Conservation (phyloP, 2,113 vertebrate species). For the Otocyon megalotis region DNA sequence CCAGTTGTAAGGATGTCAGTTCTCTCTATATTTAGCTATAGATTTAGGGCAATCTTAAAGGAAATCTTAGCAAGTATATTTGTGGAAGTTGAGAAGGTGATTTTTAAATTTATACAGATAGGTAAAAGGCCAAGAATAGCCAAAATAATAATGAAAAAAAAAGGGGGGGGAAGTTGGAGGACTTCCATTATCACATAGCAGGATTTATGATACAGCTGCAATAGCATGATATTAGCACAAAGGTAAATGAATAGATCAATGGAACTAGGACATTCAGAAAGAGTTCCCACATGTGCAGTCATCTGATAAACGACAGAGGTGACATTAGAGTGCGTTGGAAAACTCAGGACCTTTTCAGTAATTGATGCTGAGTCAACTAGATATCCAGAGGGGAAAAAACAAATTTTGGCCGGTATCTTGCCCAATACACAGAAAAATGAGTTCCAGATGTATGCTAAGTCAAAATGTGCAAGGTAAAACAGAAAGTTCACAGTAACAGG, state of each 20-base stretch:
- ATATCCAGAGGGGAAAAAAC: background rate
- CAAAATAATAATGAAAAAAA: background rate
- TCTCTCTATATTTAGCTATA: slow-evolving; percentile 44
- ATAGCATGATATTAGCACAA: background rate
- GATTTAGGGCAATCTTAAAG: slow-evolving; percentile 42
- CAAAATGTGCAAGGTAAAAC: background rate
- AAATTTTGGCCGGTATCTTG: background rate
- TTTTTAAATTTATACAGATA: slow-evolving; percentile 51
- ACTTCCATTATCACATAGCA: background rate
- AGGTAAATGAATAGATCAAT: background rate
- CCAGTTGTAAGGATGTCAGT: background rate
- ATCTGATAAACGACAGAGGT: background rate
- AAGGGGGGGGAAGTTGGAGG: background rate
- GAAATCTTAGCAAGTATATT: slow-evolving; percentile 26
- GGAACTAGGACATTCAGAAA: background rate
- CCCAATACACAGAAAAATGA: background rate
- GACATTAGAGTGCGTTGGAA: background rate
- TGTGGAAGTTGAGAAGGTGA: slow-evolving; percentile 32
- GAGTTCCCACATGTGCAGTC: background rate
- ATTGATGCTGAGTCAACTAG: background rate
- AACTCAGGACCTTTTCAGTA: slow-evolving; percentile 18
- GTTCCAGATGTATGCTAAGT: background rate
- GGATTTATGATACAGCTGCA: background rate
- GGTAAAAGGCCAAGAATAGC: background rate
- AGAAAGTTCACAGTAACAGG: background rate